phyloP scores from a whole-genome alignment of 2,797 vertebrate species.

The Hozukius guyotensis region DNA sequence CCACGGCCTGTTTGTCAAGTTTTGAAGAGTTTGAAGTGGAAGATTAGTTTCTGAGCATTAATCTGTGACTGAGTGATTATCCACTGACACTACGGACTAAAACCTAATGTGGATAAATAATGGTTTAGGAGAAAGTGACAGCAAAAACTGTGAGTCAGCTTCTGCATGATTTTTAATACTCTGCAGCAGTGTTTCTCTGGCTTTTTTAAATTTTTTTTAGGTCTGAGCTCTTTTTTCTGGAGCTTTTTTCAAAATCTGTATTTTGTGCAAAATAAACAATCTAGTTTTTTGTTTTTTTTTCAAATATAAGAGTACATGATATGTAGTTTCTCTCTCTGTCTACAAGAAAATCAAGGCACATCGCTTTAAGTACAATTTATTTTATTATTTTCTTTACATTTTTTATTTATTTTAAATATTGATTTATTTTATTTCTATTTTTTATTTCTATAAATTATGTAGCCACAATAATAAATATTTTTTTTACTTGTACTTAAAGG shows the following conservation, averaged over 20 bases:
- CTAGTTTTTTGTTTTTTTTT: neutral
- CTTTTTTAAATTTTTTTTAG: neutral
- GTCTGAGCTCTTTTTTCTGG: neutral
- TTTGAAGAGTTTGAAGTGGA: slow-evolving; percentile 11
- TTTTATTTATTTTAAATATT: too few species aligned
- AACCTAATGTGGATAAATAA: neutral
- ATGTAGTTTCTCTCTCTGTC: neutral
- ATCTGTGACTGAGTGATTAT: slow-evolving; percentile 3
- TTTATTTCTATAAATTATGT: too few species aligned
- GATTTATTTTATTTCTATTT: too few species aligned
- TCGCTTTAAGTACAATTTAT: neutral
- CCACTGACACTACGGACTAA: neutral
- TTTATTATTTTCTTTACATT: neutral
- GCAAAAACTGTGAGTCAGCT: neutral
- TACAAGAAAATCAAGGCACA: neutral
- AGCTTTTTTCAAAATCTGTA: neutral
- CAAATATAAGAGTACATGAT: neutral
- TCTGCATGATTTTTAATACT: neutral
- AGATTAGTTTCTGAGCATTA: slow-evolving; percentile 5
- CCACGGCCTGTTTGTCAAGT: neutral
- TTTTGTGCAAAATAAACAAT: neutral
- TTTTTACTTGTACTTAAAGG: neutral
- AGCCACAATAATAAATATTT: neutral
- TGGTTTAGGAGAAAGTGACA: neutral
- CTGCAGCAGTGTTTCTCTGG: neutral